Base-by-base conservation (phyloP, 2,888 invertebrate species). In the Ethmia dodecea region DNA sequence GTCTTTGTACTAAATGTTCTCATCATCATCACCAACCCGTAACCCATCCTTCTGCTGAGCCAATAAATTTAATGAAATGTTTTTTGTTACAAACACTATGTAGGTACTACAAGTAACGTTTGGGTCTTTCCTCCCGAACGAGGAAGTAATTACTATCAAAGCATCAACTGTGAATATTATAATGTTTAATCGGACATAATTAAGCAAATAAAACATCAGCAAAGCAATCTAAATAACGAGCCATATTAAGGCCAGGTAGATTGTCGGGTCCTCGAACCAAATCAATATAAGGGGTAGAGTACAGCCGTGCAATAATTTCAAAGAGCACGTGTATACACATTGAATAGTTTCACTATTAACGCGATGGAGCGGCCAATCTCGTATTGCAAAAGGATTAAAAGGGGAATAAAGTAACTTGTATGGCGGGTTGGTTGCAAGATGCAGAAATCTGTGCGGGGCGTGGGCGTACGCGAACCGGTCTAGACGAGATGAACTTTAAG, bases 361-460 rank as follows among this genome's bases (percentile, higher is more conserved):
- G 58, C 68, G 45, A 54, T 52, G 58, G 52, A 57, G 61, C 60
- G 60, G 63, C 61, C 66, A 68, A 76, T 75, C 76, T 68, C 52
- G 63, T 68, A 76, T 73, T 73, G 75, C 74, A 78, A 81, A 83
- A 79, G 52, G 68, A 76, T 76, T 74, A 80, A 83, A 83, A 80
- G 58, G 63, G 66, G 72, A 67, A 74, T 76, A 76, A 80, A 78
- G 72, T 70, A 76, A 81, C 75, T 80, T 72, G 83, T 77, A 75
- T 69, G 78, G 78, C 72, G 68, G 68, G 80, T 72, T 61, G 72
- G 76, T 75, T 76, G 77, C 78, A 74, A 79, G 81, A 81, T 81
- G 84, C 83, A 83, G 81, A 83, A 84, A 86, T 84, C 84, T 79
- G 80, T 79, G 77, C 78, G 72, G 71, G 71, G 72, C 63, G 80